These are phyloP conservation scores for Himalopsyche anomala DNA, from an alignment of 2,888 invertebrate genomes.

Conservation along the genomic window DNA sequence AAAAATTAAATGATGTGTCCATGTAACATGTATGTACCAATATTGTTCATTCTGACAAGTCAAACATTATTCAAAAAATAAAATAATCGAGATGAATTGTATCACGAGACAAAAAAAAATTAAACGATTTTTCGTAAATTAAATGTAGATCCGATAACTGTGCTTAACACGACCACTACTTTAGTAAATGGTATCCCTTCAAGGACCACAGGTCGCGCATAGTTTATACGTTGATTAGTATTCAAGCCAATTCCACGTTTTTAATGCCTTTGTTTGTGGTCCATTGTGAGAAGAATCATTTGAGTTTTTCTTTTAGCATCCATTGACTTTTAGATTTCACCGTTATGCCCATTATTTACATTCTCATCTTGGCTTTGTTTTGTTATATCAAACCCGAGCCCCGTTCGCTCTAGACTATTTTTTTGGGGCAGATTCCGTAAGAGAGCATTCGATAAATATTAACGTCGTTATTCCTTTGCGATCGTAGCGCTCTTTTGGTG, in stretches of 20 bases:
- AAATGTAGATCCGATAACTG: too few species aligned
- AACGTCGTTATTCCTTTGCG: neutral
- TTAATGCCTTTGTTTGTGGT: neutral
- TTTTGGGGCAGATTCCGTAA: slow-evolving; percentile 23
- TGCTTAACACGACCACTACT: too few species aligned
- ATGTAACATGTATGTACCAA: too few species aligned
- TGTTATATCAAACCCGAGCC: neutral
- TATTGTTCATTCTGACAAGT: too few species aligned
- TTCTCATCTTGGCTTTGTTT: neutral
- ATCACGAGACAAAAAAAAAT: too few species aligned
- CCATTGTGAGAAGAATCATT: slow-evolving; percentile 16
- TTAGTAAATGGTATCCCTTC: too few species aligned
- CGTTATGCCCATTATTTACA: slow-evolving; percentile 37
- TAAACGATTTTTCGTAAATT: too few species aligned
- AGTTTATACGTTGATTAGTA: slow-evolving; percentile 7
- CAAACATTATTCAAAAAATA: too few species aligned
- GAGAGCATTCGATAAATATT: slow-evolving; percentile 22
- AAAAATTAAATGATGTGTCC: too few species aligned
- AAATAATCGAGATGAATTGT: too few species aligned
- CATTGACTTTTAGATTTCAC: slow-evolving; percentile 42
- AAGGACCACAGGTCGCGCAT: neutral
- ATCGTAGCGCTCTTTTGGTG: too few species aligned
- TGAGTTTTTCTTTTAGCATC: slow-evolving; percentile 1
- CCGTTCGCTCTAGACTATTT: slow-evolving; percentile 16
- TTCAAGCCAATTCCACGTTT: neutral